These are phyloP conservation scores for Tylochromis polylepis DNA, from an alignment of 2,113 vertebrate genomes.

Conservation along the genomic window DNA sequence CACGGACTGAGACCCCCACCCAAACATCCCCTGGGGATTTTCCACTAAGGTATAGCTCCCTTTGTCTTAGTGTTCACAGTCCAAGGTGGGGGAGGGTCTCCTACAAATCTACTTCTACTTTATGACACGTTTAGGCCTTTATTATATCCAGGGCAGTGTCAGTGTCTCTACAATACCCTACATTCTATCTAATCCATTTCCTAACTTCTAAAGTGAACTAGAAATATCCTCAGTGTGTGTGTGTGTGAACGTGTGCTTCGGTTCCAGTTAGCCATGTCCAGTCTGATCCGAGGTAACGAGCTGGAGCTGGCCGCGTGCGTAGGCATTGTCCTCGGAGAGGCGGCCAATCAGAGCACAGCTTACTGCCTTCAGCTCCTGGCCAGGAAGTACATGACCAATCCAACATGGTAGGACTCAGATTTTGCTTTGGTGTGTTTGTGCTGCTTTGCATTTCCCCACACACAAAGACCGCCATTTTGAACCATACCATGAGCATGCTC, in stretches of 20 bases:
- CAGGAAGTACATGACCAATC: constrained; percentile 89
- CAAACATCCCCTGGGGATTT: no score
- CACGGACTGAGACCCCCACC: no score
- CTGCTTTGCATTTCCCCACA: neutral
- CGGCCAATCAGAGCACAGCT: constrained; percentile 79
- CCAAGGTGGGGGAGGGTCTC: no score
- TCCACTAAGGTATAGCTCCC: no score
- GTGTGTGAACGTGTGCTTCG: constrained; percentile 21
- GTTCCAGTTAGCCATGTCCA: constrained; percentile 86
- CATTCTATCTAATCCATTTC: no score
- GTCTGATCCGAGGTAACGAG: constrained; percentile 93
- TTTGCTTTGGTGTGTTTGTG: neutral
- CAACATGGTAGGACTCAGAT: constrained; percentile 77
- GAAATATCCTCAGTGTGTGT: no score
- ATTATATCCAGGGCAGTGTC: no score
- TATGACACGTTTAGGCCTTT: no score
- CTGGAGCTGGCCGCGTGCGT: constrained; percentile 89
- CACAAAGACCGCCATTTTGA: neutral
- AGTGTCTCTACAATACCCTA: no score
- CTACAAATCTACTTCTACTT: no score
- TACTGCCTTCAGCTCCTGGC: constrained; percentile 90
- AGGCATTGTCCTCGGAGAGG: constrained; percentile 84
- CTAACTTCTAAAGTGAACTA: no score
- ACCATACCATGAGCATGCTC: neutral
- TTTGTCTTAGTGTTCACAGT: no score